Percentiles rank a stretch among this genome's conserved stretches.
Conservation (phyloP, 2,888 invertebrate genomes). For the Gortyna flavago region DNA sequence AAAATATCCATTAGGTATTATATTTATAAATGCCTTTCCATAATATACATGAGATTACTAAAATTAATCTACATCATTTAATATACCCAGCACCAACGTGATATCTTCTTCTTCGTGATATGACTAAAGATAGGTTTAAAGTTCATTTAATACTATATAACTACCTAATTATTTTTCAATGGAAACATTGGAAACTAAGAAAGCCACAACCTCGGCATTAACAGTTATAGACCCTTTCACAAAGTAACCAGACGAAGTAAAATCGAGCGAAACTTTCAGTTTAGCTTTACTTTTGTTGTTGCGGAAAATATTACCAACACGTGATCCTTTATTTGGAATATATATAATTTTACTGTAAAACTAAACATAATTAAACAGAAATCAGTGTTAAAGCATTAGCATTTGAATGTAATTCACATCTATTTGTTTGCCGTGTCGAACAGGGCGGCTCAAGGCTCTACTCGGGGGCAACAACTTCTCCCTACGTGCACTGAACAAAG, state of each 20-base stretch:
- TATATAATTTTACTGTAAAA: slow-evolving; percentile 3
- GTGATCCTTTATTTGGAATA: slow-evolving; percentile 8
- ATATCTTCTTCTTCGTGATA: too few species aligned
- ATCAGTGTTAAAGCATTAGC: slow-evolving; percentile 30
- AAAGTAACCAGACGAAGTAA: slow-evolving; percentile 35
- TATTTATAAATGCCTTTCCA: slow-evolving; percentile 6
- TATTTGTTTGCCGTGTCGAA: slow-evolving; percentile 69
- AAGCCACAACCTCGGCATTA: slow-evolving; percentile 34
- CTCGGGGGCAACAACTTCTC: slow-evolving; percentile 83
- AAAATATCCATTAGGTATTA: slow-evolving; percentile 8
- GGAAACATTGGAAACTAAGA: slow-evolving; percentile 34
- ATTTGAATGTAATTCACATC: slow-evolving; percentile 61
- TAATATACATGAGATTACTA: neutral
- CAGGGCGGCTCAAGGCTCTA: slow-evolving; percentile 78
- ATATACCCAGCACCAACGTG: neutral
- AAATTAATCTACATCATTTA: slow-evolving; percentile 19
- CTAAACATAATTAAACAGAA: slow-evolving; percentile 11
- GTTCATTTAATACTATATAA: neutral
- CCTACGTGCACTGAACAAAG: slow-evolving; percentile 83
- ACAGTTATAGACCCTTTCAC: slow-evolving; percentile 57
- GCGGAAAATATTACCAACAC: slow-evolving; percentile 24
- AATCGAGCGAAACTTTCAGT: slow-evolving; percentile 51
- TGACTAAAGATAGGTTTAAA: neutral
- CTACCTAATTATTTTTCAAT: slow-evolving; percentile 22
- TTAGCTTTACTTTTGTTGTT: slow-evolving; percentile 54